Evolutionary conservation across 1,140 invertebrate genomes (phyloP).

Genomic region (Hyles euphorbiae): DNA sequence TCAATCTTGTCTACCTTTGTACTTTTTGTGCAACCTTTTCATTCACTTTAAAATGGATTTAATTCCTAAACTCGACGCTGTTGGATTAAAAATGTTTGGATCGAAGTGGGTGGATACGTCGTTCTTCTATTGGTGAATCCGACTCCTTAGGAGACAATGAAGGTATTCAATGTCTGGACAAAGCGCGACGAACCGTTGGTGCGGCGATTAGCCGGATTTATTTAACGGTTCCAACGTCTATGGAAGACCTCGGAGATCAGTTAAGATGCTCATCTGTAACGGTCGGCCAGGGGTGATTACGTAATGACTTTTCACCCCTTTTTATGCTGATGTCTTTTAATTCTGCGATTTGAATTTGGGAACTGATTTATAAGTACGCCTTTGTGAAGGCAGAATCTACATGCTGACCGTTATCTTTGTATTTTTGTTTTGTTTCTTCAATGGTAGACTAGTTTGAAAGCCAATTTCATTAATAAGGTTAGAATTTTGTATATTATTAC

Average conservation of each 20-base stretch:
- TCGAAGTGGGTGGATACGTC: conserved; percentile 16
- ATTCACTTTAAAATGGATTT: conserved; percentile 17
- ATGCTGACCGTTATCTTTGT: too few species aligned
- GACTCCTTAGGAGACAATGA: conserved; percentile 56
- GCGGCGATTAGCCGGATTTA: conserved; percentile 61
- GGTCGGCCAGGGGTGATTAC: conserved; percentile 6
- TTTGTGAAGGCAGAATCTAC: too few species aligned
- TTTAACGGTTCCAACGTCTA: conserved; percentile 52
- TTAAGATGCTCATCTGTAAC: conserved; percentile 20
- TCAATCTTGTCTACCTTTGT: conserved; percentile 61
- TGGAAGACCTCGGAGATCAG: conserved; percentile 33
- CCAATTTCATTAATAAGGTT: too few species aligned
- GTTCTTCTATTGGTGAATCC: conserved; percentile 16
- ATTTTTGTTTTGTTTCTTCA: too few species aligned
- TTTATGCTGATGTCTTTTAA: background rate
- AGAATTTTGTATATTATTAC: too few species aligned
- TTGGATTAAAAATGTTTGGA: conserved; percentile 24
- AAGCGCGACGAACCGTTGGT: conserved; percentile 42
- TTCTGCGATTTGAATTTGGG: too few species aligned
- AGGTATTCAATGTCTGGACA: conserved; percentile 65
- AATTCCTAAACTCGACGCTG: conserved; percentile 14
- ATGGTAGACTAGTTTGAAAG: too few species aligned
- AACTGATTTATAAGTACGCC: too few species aligned
- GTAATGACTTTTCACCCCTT: background rate
- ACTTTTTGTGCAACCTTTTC: conserved; percentile 36